Conservation (phyloP, 1,140 invertebrate genomes). For the Drosophila lini region DNA sequence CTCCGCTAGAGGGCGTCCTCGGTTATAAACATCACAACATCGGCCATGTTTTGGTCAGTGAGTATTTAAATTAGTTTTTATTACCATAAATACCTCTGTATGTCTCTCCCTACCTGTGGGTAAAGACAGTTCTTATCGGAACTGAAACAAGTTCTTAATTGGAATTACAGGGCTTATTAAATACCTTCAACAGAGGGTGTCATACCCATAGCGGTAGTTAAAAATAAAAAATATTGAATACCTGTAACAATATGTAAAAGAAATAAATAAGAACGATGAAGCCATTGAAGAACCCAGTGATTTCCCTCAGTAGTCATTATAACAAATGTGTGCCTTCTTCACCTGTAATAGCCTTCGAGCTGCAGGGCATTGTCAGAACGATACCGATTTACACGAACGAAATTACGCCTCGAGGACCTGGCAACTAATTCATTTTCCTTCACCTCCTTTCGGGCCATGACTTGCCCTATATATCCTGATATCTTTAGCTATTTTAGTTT, state of each 20-base stretch:
- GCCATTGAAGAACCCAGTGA: background rate
- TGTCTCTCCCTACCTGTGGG: background rate
- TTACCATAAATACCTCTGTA: background rate
- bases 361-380: conserved; percentile 5
- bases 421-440: conserved; percentile 27
- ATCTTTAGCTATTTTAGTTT: conserved; percentile 51
- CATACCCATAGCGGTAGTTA: background rate
- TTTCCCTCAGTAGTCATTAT: background rate
- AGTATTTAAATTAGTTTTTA: background rate
- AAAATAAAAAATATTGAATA: too few relatives aligned
- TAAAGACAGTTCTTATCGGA: background rate
- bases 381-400: conserved; percentile 31
- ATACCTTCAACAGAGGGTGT: background rate
- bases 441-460: conserved; percentile 21
- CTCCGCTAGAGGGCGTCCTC: conserved; percentile 2
- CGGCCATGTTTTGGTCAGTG: background rate
- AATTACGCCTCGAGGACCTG: conserved; percentile 18
- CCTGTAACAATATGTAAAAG: too few relatives aligned
- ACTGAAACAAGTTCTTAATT: background rate
- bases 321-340: background rate
- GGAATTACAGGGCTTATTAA: background rate
- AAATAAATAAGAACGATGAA: background rate
- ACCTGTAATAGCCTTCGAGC: conserved; percentile 1
- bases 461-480: conserved; percentile 50
- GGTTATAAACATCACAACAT: background rate